Base-by-base conservation (phyloP, 92 coral and sea anemone species). In the Chrysogorgia sp. region DNA sequence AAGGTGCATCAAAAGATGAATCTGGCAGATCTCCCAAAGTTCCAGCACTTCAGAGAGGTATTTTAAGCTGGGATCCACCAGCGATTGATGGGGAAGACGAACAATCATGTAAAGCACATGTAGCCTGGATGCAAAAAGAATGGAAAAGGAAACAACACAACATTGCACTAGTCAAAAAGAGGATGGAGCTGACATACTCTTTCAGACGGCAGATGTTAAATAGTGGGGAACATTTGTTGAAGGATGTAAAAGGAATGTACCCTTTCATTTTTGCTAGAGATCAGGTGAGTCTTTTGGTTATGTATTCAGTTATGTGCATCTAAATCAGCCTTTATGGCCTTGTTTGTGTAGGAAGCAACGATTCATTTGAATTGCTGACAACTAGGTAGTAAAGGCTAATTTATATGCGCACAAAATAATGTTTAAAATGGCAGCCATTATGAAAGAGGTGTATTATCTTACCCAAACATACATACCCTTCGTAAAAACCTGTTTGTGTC, bases 61-160 rank as follows among this genome's bases (percentile, higher is more conserved):
- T 76, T 23, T 71, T 76, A 12, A 76, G 60, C 47, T 76, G 71
- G 81, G 71, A 50, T 0, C 72, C 81, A 1, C 81, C 81, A 21
- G 65, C 63, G 2, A 34, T 76, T 23, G 58, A 76, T 52, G 81
- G 71, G 5, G 81, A 76, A 21, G 71, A 76, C 26, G n/a, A 76
- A 34, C 30, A 50, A 0, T 58, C 81, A 32, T 56, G 62, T n/a
- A 50, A 21, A 71, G 61, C 77, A 22, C 79, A 68, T 58, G 45
- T 81, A 24, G 21, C 23, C n/a, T 81, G 85, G 85, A 68, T 69
- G 79, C 61, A 81, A 15, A 48, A 37, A 25, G 85, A 68, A 58
- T 17, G 5, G 1, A 81, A 48, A 32, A 81, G 67, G 31, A 68
- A 43, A 19, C 49, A 67, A 19, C 25, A 40, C 19, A 81, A 76